Base-by-base conservation (phyloP, 2,888 invertebrate genomes). In the Hololepta plana region DNA sequence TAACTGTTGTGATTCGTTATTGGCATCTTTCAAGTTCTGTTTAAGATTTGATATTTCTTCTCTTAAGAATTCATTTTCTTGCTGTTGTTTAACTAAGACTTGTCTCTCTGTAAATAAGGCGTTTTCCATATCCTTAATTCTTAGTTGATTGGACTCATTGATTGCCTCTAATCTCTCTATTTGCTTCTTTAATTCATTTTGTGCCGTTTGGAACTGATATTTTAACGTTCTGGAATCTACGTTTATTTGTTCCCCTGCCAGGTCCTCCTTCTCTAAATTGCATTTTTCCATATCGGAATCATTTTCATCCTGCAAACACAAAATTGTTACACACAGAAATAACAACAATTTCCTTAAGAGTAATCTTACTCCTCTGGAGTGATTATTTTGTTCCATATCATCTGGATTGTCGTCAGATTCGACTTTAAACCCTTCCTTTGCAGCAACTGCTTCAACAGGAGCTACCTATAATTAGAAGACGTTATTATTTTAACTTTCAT, bases 221-320 rank as follows among this genome's bases (percentile, higher is more conserved):
- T 53, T 53, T 21, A 54, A 36, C 3, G 53, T 53, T 40, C 51
- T 51, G 11, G 51, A 50, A 28, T 51, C 47, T 13, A 51, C 40
- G 20, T 43, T 34, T 8, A 19, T 13, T 7, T 28, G 25, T 25
- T 32, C 22, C 1, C 9, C 20, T 11, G 12, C 24, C 12, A 22
- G 20, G 9, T 32, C 27, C 6, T 17, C 17, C 25, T 31, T n/a
- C n/a, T n/a, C n/a, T n/a, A n/a, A n/a, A n/a, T n/a, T n/a, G n/a
- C n/a, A n/a, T n/a, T n/a, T 6, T 17, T 17, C 4, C n/a, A 19
- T 25, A 4, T 12, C 5, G 9, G n/a, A 25, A 17, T 5, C n/a
- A 19, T 10, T 25, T 10, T 7, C 11, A 23, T 12, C 10, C 7
- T 21, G 7, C 9, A 8, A 21, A 21, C 6, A 9, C 6, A 21